Evolutionary conservation across 2,888 invertebrate species (phyloP).

Genomic region (Sinodicranocentrus sp.): DNA sequence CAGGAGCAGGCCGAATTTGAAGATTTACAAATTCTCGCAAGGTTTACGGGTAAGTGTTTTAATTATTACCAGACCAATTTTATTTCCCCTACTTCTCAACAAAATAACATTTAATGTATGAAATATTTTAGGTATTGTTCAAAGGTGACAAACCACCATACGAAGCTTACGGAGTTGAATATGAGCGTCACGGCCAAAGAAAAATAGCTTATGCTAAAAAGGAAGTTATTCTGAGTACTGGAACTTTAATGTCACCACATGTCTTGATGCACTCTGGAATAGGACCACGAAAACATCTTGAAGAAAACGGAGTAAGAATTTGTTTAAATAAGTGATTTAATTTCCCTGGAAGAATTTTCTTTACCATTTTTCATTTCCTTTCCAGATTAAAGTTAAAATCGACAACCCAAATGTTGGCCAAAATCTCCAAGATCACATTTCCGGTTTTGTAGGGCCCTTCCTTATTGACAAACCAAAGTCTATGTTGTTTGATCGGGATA

Average conservation of each 20-base stretch:
- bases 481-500: conserved; percentile 73
- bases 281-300: conserved; percentile 71
- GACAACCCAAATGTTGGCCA: conserved; percentile 73
- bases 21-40: conserved; percentile 70
- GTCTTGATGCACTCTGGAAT: conserved; percentile 74
- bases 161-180: conserved; percentile 73
- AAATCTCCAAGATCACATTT: conserved; percentile 73
- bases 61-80: conserved; percentile 1
- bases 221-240: conserved; percentile 73
- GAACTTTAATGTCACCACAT: conserved; percentile 70
- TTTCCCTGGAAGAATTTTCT: background rate
- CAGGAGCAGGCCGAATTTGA: conserved; percentile 65
- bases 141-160: conserved; percentile 58
- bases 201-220: conserved; percentile 72
- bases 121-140: conserved; percentile 68
- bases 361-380: conserved; percentile 5
- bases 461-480: conserved; percentile 70
- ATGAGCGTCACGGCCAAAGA: conserved; percentile 69
- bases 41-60: conserved; percentile 34
- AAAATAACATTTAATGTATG: background rate
- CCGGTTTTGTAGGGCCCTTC: conserved; percentile 73
- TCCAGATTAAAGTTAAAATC: conserved; percentile 70
- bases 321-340: background rate
- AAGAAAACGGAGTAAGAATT: conserved; percentile 63
- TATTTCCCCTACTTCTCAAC: background rate